phyloP scores from a whole-genome alignment of 2,888 invertebrate genomes.

The Chalcis sispes region DNA sequence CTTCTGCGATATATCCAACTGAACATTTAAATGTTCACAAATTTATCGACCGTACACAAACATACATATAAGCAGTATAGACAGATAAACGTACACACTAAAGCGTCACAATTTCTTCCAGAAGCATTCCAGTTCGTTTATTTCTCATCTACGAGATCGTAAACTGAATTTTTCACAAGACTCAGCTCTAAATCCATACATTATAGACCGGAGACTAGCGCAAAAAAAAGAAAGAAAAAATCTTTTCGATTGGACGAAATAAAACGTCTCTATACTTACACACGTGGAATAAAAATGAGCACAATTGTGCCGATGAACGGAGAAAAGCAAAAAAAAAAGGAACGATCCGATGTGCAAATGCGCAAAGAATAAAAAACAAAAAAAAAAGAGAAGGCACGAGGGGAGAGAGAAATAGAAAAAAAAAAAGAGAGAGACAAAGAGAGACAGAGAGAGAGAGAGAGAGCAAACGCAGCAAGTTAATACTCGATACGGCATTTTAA shows the following conservation, averaged over 20 bases:
- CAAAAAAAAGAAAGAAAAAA: too few species aligned
- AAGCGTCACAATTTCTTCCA: not conserved
- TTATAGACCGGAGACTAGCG: not conserved
- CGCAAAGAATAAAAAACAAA: not conserved
- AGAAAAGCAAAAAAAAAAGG: not conserved
- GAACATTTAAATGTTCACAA: conserved; percentile 9
- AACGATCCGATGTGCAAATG: too few species aligned
- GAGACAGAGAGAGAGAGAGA: not conserved
- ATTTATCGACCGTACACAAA: conserved; percentile 11
- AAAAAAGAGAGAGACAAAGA: not conserved
- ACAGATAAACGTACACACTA: too few species aligned
- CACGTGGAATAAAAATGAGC: too few species aligned
- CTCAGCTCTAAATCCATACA: conserved; percentile 21
- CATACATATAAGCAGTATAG: too few species aligned
- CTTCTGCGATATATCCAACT: conserved; percentile 17
- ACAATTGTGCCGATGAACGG: too few species aligned
- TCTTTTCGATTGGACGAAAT: too few species aligned
- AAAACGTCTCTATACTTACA: too few species aligned
- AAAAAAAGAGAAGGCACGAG: too few species aligned
- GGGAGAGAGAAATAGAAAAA: not conserved
- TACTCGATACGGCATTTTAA: conserved; percentile 40
- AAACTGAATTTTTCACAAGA: conserved; percentile 31
- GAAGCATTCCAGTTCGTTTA: conserved; percentile 2
- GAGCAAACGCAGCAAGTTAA: conserved; percentile 12
- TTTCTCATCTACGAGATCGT: conserved; percentile 4